A percentile compares a stretch with the other conserved stretches of the same genome.
Conservation (phyloP, 2,113 vertebrate genomes). For the Hippocampus guttulatus region DNA sequence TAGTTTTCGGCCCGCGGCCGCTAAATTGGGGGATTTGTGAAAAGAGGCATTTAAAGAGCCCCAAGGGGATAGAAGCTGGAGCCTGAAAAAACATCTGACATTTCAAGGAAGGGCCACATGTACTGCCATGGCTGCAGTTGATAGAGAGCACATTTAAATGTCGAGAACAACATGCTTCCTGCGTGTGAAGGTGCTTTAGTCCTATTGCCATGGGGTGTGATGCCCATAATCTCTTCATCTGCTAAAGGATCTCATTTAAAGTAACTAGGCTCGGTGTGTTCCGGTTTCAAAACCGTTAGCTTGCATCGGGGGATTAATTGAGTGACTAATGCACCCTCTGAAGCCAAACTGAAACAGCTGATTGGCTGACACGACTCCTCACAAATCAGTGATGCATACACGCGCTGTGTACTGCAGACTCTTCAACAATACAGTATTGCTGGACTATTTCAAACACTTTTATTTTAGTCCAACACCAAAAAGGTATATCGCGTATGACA, state of each 20-base stretch:
- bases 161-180: neutral
- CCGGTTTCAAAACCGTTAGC: slow-evolving; percentile 41
- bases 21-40: slow-evolving; percentile 45
- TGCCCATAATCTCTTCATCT: slow-evolving; percentile 35
- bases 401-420: slow-evolving; percentile 10
- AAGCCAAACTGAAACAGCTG: slow-evolving; percentile 23
- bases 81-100: slow-evolving; percentile 4
- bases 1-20: slow-evolving; percentile 40
- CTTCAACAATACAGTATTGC: neutral
- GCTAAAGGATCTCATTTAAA: slow-evolving; percentile 18
- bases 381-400: slow-evolving; percentile 34
- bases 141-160: neutral
- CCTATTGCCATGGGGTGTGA: slow-evolving; percentile 16
- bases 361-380: slow-evolving; percentile 24
- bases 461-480: neutral
- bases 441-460: neutral
- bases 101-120: neutral
- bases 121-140: neutral
- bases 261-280: slow-evolving; percentile 28
- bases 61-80: slow-evolving; percentile 25
- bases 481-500: neutral
- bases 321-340: slow-evolving; percentile 44
- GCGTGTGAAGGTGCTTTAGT: neutral
- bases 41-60: slow-evolving; percentile 29
- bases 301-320: slow-evolving; percentile 51